These are phyloP conservation scores for Matsumyia berberina DNA, from an alignment of 2,888 invertebrate genomes.

Conservation along the genomic window DNA sequence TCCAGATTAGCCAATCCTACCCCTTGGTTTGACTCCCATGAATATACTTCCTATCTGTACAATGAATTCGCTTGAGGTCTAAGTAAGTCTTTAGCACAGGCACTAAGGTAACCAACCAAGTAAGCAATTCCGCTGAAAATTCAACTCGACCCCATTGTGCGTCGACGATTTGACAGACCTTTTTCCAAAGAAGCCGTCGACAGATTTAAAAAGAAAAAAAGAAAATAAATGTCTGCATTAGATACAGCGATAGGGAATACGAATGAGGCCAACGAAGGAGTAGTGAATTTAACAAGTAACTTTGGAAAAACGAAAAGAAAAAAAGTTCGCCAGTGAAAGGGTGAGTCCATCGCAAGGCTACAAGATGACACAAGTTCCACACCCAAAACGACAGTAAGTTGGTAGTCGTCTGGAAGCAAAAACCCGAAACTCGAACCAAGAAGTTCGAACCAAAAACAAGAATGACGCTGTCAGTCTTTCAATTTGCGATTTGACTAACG, in stretches of 20 bases:
- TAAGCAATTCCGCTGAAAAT: no score
- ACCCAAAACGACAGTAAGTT: neutral
- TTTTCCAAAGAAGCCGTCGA: neutral
- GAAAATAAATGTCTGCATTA: conserved; percentile 28
- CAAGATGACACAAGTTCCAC: no score
- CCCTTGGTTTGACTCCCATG: no score
- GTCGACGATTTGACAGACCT: no score
- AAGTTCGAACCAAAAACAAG: conserved; percentile 25
- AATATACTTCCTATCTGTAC: no score
- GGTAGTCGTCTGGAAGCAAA: conserved; percentile 2
- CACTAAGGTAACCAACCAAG: no score
- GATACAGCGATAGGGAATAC: conserved; percentile 17
- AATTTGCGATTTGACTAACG: conserved; percentile 55
- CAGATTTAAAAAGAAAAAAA: conserved; percentile 7
- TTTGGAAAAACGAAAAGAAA: conserved; percentile 5
- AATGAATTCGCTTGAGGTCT: no score
- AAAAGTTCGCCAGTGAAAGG: neutral
- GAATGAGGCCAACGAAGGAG: conserved; percentile 13
- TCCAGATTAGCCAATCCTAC: no score
- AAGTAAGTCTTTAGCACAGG: no score
- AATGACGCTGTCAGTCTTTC: conserved; percentile 52
- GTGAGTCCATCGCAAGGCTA: neutral
- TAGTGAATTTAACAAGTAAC: conserved; percentile 18
- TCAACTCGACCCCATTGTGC: conserved; percentile 2
- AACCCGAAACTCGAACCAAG: neutral